phyloP scores from a whole-genome alignment of 1,140 invertebrate species.

The Pygmarrhopalites habei region DNA sequence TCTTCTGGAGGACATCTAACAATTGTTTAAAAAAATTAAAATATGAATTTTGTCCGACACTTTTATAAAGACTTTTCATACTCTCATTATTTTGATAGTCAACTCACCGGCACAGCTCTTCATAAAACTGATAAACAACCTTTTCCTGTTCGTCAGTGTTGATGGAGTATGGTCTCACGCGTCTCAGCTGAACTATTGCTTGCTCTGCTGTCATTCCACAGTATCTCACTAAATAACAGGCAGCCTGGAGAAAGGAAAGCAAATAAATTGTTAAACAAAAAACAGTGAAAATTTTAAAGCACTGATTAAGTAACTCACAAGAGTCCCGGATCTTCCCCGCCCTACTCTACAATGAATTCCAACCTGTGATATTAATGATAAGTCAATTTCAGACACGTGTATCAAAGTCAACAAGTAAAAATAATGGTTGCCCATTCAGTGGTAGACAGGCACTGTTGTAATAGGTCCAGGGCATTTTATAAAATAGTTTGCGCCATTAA shows the following conservation, averaged over 20 bases:
- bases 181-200: slow-evolving; percentile 55
- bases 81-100: no score
- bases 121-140: slow-evolving; percentile 53
- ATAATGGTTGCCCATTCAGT: no score
- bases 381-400: no score
- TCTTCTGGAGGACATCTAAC: slow-evolving; percentile 6
- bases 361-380: no score
- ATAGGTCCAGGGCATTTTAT: no score
- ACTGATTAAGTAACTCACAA: no score
- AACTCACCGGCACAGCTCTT: slow-evolving; percentile 47
- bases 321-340: slow-evolving; percentile 57
- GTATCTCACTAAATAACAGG: slow-evolving; percentile 58
- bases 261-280: no score
- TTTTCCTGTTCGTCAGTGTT: slow-evolving; percentile 61
- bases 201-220: slow-evolving; percentile 52
- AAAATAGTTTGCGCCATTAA: no score
- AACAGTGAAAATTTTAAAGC: no score
- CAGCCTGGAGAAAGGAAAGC: no score
- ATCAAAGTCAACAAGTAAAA: no score
- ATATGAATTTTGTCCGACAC: background rate
- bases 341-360: slow-evolving; percentile 63
- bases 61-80: background rate
- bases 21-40: background rate
- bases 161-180: slow-evolving; percentile 57
- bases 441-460: no score